A percentile compares a stretch with the other conserved stretches of the same genome.
These are phyloP conservation scores for Caenorhabditis inopinata DNA, from an alignment of 1,140 invertebrate genomes.

Conservation along the genomic window DNA sequence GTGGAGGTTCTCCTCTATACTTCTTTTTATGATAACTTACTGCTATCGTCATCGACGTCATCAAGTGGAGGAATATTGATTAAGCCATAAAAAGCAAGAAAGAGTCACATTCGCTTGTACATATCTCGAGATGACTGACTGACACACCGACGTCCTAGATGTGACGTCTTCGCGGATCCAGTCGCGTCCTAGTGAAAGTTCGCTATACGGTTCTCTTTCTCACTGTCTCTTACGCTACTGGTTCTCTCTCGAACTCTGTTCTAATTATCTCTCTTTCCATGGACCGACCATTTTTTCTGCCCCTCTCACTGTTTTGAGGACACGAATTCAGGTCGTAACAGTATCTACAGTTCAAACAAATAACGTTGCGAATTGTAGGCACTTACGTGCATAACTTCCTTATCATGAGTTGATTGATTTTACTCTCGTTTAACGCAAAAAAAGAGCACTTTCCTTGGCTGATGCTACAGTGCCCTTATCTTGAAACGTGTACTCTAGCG, in stretches of 20 bases:
- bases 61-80: neutral
- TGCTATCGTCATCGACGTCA: neutral
- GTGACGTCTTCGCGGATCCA: slow-evolving; percentile 26
- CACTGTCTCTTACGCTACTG: neutral
- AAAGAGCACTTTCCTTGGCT: neutral
- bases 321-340: slow-evolving; percentile 20
- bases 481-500: too few relatives aligned
- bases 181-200: neutral
- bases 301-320: neutral
- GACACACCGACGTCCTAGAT: neutral
- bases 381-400: neutral
- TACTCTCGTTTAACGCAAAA: neutral
- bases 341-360: neutral
- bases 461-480: too few relatives aligned
- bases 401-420: neutral
- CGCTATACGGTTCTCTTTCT: slow-evolving; percentile 26
- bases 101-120: slow-evolving; percentile 6
- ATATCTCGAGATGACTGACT: slow-evolving; percentile 6
- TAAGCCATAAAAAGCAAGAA: neutral
- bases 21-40: neutral
- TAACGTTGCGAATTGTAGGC: neutral
- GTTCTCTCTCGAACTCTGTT: neutral
- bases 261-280: slow-evolving; percentile 14
- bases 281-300: neutral
- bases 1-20: neutral